Evolutionary conservation across 2,797 vertebrate genomes (phyloP), one percentile per base, ranked within the genome.

Genomic region (Bovichtus diacanthus): DNA sequence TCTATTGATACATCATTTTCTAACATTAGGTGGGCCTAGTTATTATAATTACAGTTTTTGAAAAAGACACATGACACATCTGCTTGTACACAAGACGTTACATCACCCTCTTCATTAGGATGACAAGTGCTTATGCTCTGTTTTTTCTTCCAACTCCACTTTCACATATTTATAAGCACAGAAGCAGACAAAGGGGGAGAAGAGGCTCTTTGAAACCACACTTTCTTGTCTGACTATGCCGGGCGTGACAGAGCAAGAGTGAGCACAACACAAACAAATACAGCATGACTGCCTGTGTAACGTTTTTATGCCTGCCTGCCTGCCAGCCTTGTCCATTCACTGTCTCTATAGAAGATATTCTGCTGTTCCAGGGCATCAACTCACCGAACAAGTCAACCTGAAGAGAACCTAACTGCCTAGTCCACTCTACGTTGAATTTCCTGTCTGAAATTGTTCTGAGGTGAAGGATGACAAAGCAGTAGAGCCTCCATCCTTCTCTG

Each of bases 261-360:
- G 71, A 74, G 77, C 44, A 63, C 49, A 75, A 76, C 77, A 69
- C 73, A 55, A 53, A 82, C 74, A 85, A 85, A 90, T 58, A 80
- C 75, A 84, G 58, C 73, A 51, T 21, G 70, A 84, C 76, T 84
- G 77, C 69, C 66, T 23, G 31, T 70, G 74, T 29, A 67, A 72
- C 55, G 51, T 76, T 70, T 65, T 60, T 54, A 56, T 65, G 65
- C 75, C 70, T 49, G 49, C 50, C 63, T 61, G 71, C 60, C 54
- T 13, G 65, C 51, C 67, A 38, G 65, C 50, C 49, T 55, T 39
- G 49, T 69, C 70, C 29, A 21, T 69, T 54, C 70, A 74, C 43
- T 25, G 49, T 34, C 47, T 58, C 12, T 55, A 41, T 18, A 58
- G 16, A 64, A 53, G 36, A 63, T 75, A 47, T 59, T 23, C 49